phyloP scores from a whole-genome alignment of 2,888 invertebrate genomes.

The Neoaliturus tenellus region DNA sequence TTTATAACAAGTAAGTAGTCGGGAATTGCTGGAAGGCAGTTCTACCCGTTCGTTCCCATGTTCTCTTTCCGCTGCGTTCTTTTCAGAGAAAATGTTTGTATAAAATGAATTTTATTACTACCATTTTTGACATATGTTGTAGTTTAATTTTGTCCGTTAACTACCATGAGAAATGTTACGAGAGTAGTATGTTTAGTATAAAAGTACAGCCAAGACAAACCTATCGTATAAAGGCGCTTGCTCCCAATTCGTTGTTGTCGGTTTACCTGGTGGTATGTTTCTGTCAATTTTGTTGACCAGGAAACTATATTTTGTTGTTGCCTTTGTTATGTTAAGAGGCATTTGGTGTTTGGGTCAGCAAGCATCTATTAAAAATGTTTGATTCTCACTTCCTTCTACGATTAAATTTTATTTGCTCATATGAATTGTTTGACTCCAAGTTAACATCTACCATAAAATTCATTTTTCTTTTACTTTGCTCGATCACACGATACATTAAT shows the following conservation, averaged over 20 bases:
- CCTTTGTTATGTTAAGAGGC: slow-evolving; percentile 49
- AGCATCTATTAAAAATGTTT: background rate
- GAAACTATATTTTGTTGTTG: slow-evolving; percentile 42
- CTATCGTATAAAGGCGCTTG: background rate
- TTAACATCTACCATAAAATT: background rate
- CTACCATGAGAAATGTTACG: slow-evolving; percentile 23
- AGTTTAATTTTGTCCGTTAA: slow-evolving; percentile 17
- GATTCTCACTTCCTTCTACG: background rate
- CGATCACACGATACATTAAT: background rate
- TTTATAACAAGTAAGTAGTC: background rate
- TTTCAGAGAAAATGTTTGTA: slow-evolving; percentile 28
- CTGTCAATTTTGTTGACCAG: slow-evolving; percentile 33
- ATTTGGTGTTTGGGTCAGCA: slow-evolving; percentile 29
- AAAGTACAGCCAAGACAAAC: slow-evolving; percentile 38
- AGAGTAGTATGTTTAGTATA: slow-evolving; percentile 24
- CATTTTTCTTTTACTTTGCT: background rate
- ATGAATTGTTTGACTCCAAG: too few species aligned
- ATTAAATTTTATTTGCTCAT: too few species aligned
- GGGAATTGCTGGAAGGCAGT: background rate
- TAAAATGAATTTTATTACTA: background rate
- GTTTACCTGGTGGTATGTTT: slow-evolving; percentile 19
- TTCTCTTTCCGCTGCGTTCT: slow-evolving; percentile 10
- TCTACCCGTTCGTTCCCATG: background rate
- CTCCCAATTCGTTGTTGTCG: slow-evolving; percentile 22
- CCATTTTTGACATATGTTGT: background rate